Evolutionary conservation across 2,113 vertebrate species (phyloP).

Genomic region (Leptobrachium ailaonicum): DNA sequence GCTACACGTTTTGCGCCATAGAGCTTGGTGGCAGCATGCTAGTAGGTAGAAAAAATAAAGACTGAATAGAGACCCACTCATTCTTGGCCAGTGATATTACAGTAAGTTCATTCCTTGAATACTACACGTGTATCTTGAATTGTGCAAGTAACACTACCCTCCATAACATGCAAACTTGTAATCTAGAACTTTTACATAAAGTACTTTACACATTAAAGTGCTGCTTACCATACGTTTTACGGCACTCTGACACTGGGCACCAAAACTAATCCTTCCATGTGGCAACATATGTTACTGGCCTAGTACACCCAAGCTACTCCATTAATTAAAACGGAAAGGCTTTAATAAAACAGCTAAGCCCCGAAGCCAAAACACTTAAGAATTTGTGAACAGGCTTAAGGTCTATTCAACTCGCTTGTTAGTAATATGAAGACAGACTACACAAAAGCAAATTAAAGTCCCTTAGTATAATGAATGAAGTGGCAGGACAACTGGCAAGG

Average conservation of each 20-base stretch:
- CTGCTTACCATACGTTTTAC: background rate
- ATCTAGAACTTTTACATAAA: too few relatives aligned
- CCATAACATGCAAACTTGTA: too few relatives aligned
- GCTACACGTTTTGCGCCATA: too few relatives aligned
- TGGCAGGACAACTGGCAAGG: background rate
- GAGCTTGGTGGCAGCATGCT: too few relatives aligned
- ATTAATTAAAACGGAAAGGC: slow-evolving; percentile 27
- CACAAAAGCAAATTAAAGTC: background rate
- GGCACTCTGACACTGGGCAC: background rate
- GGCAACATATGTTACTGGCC: slow-evolving; percentile 16
- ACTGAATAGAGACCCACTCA: too few relatives aligned
- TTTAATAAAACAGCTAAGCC: slow-evolving; percentile 10
- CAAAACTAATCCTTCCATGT: background rate
- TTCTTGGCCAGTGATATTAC: too few relatives aligned
- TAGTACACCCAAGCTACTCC: slow-evolving; percentile 6
- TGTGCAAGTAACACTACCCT: too few relatives aligned
- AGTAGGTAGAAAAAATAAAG: too few relatives aligned
- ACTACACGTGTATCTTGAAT: too few relatives aligned
- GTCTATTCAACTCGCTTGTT: slow-evolving; percentile 14
- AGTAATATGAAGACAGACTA: background rate
- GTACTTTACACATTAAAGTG: too few relatives aligned
- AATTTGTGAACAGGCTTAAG: background rate
- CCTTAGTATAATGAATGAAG: background rate
- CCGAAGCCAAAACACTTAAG: slow-evolving; percentile 31
- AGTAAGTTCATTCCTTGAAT: too few relatives aligned